These are phyloP conservation scores for Lycocorax pyrrhopterus DNA, from an alignment of 2,113 vertebrate genomes.

Conservation along the genomic window DNA sequence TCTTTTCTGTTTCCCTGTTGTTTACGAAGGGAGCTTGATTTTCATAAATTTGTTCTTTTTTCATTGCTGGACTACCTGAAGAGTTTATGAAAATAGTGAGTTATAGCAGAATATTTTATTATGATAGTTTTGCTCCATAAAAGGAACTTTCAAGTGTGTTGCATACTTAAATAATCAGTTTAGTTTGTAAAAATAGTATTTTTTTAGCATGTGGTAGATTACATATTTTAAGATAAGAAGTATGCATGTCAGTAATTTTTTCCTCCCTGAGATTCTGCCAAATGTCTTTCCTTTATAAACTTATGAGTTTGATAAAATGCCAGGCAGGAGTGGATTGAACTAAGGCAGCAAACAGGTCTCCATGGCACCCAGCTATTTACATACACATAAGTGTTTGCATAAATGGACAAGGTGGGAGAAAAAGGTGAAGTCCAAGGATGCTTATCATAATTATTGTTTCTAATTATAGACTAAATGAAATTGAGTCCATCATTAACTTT, in stretches of 20 bases:
- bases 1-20: neutral
- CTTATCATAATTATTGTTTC: neutral
- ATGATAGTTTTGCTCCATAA: neutral
- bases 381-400: neutral
- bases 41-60: conserved; percentile 5
- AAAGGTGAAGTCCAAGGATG: neutral
- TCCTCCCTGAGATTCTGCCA: neutral
- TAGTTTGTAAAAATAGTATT: neutral
- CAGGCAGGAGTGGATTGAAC: neutral
- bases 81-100: conserved; percentile 10
- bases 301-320: neutral
- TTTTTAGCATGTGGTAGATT: neutral
- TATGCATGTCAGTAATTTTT: neutral
- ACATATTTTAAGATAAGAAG: neutral
- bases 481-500: neutral
- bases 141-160: neutral
- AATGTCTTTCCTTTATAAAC: neutral
- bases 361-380: neutral
- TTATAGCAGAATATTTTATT: neutral
- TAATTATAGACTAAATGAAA: neutral
- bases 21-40: neutral
- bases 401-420: neutral
- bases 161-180: neutral
- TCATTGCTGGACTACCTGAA: neutral
- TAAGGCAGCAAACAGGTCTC: neutral